Evolutionary conservation across 2,797 vertebrate species (phyloP), one percentile per base, ranked within the genome.

Genomic region (Coregonus suidteri): DNA sequence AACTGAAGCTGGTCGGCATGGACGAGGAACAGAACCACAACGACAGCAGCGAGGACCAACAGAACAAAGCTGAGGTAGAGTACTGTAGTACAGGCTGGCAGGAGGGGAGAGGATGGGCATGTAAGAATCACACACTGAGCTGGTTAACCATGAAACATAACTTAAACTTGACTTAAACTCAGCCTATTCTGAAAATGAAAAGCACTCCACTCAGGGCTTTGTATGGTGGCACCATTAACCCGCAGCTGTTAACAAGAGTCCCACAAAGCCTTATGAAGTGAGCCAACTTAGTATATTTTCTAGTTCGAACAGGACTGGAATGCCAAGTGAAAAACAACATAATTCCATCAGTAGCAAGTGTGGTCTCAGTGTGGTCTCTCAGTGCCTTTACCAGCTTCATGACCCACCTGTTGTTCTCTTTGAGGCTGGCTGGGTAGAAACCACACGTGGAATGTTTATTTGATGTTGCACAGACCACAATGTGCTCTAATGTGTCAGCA

Each of bases 1-100:
- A 99, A 84, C 96, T 99, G 87, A 97, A 97, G 84, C 91, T 99
- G 86, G 97, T 96, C 85, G 90, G 95, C 79, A 95, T 98, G 95
- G 98, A 99, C 73, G 97, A 98, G 81, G 94, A 95, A 0, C 94
- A 84, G 72, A 81, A 73, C 54, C 80, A 77, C 30, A 85, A 81
- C 16, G 93, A 88, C 9, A 91, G 95, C 13, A 90, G 87, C 5
- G 94, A 96, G 64, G 93, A 94, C 65, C 94, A 95, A 71, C 95
- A 96, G 89, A 96, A 93, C 87, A 98, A 98, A 92, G 97, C 97
- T 0, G 96, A 99, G 96, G 98, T 99, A 84, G 34, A 14, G 71
- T 73, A 18, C 18, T n/a, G 88, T 64, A 25, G 20, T 25, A 25
- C 20, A 11, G 59, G 20, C 59, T 47, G 41, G 41, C 0, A 79